Percentiles rank a stretch among this genome's conserved stretches.
Evolutionary conservation across 2,797 vertebrate genomes (phyloP).

Genomic region (Cryptoblepharus egeriae): DNA sequence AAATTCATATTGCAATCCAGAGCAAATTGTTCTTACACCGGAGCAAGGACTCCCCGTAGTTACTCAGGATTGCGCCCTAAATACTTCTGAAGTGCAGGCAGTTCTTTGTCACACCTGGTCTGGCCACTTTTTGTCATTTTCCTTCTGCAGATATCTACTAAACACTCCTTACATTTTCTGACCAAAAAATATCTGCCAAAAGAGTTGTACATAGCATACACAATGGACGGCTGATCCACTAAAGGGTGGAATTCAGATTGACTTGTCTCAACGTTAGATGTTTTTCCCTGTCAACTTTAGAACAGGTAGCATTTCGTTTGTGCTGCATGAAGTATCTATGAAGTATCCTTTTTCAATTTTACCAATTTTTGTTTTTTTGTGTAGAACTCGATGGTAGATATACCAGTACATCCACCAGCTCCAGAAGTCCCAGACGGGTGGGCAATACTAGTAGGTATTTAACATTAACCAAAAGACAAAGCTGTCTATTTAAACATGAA

Average conservation of each 20-base stretch:
- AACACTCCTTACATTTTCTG: slow-evolving; percentile 50
- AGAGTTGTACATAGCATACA: slow-evolving; percentile 20
- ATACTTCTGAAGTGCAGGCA: slow-evolving; percentile 31
- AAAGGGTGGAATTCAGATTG: slow-evolving; percentile 64
- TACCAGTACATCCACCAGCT: slow-evolving; percentile 42
- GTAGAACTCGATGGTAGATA: slow-evolving; percentile 52
- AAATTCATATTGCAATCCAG: too few relatives aligned
- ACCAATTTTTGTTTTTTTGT: slow-evolving; percentile 53
- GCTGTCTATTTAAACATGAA: slow-evolving; percentile 44
- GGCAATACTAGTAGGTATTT: slow-evolving; percentile 51
- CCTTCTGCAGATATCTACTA: slow-evolving; percentile 47
- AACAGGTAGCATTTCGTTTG: slow-evolving; percentile 57
- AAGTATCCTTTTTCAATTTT: slow-evolving; percentile 52
- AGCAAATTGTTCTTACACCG: too few relatives aligned
- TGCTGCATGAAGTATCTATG: slow-evolving; percentile 54
- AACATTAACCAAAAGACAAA: slow-evolving; percentile 51
- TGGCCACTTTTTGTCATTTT: slow-evolving; percentile 57
- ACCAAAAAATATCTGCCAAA: slow-evolving; percentile 55
- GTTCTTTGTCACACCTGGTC: slow-evolving; percentile 58
- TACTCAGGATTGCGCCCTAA: not conserved
- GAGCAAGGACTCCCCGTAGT: too few relatives aligned
- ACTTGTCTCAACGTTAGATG: slow-evolving; percentile 53
- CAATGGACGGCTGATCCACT: slow-evolving; percentile 19
- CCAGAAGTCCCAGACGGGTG: slow-evolving; percentile 46
- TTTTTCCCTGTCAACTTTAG: slow-evolving; percentile 56